Conservation (phyloP, 2,888 invertebrate species). For the Sisyra nigra region DNA sequence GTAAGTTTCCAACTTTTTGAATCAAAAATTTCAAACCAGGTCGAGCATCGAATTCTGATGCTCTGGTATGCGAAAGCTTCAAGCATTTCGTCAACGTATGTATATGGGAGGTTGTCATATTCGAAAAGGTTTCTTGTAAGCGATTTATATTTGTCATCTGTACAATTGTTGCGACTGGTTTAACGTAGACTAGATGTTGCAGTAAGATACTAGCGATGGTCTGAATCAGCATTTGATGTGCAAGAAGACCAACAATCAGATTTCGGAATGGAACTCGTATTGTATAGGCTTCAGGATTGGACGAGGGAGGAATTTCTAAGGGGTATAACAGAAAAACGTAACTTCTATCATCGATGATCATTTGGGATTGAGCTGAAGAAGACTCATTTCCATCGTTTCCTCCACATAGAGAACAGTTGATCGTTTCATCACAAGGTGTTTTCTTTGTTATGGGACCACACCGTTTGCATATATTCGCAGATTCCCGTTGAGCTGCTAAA, state of each 20-base stretch:
- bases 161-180: constrained; percentile 26
- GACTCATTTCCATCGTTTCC: constrained; percentile 23
- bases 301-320: constrained; percentile 48
- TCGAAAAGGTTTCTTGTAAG: constrained; percentile 23
- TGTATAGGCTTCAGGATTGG: constrained; percentile 62
- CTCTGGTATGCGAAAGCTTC: constrained; percentile 65
- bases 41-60: constrained; percentile 74
- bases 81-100: constrained; percentile 62
- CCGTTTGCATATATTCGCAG: not conserved
- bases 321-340: constrained; percentile 80
- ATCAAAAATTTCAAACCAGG: constrained; percentile 88
- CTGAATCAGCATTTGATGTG: constrained; percentile 85
- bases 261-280: constrained; percentile 76
- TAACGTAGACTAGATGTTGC: constrained; percentile 35
- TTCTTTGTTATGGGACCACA: constrained; percentile 1
- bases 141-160: constrained; percentile 25
- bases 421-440: not conserved
- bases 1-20: constrained; percentile 80
- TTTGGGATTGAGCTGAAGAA: constrained; percentile 25
- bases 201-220: constrained; percentile 76
- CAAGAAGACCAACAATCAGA: constrained; percentile 73
- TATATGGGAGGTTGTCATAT: constrained; percentile 41
- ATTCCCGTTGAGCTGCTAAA: constrained; percentile 29
- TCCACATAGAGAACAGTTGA: constrained; percentile 2
- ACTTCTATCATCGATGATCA: constrained; percentile 64